Conservation (phyloP, 2,888 invertebrate species). For the Erpobdella octoculata region DNA sequence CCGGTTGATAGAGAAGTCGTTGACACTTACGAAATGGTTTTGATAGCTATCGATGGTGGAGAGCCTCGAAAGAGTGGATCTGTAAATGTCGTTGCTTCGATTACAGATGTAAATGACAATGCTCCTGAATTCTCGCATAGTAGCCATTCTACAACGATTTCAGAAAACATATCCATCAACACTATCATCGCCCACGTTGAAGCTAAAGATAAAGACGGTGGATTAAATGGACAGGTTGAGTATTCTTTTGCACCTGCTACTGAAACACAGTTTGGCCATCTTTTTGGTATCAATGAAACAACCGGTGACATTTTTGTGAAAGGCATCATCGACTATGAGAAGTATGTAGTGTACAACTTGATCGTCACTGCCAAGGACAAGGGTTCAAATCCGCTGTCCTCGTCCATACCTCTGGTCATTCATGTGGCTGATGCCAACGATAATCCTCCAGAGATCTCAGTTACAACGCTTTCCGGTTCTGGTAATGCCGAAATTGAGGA, state of each 20-base stretch:
- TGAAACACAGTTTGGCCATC: slow-evolving; percentile 36
- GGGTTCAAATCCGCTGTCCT: slow-evolving; percentile 28
- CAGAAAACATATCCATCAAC: slow-evolving; percentile 32
- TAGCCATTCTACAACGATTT: slow-evolving; percentile 32
- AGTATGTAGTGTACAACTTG: slow-evolving; percentile 7
- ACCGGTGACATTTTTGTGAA: slow-evolving; percentile 26
- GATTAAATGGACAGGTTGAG: slow-evolving; percentile 31
- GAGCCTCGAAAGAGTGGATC: slow-evolving; percentile 53
- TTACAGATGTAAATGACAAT: slow-evolving; percentile 37
- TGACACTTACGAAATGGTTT: slow-evolving; percentile 57
- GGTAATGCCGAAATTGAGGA: slow-evolving; percentile 19
- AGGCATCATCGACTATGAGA: slow-evolving; percentile 12
- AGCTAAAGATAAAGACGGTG: slow-evolving; percentile 35
- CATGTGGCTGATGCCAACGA: slow-evolving; percentile 31
- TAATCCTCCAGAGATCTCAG: slow-evolving; percentile 32
- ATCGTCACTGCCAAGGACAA: slow-evolving; percentile 28
- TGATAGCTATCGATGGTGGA: slow-evolving; percentile 79
- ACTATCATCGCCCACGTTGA: slow-evolving; percentile 31
- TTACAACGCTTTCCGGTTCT: slow-evolving; percentile 7
- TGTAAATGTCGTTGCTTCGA: slow-evolving; percentile 32
- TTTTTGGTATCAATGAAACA: slow-evolving; percentile 20
- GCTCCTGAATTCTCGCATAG: slow-evolving; percentile 33
- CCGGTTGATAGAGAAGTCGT: slow-evolving; percentile 36
- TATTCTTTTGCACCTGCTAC: slow-evolving; percentile 31
- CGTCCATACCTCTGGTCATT: slow-evolving; percentile 10